Evolutionary conservation across 2,888 invertebrate genomes (phyloP).

Genomic region (Marronus borbonicus): DNA sequence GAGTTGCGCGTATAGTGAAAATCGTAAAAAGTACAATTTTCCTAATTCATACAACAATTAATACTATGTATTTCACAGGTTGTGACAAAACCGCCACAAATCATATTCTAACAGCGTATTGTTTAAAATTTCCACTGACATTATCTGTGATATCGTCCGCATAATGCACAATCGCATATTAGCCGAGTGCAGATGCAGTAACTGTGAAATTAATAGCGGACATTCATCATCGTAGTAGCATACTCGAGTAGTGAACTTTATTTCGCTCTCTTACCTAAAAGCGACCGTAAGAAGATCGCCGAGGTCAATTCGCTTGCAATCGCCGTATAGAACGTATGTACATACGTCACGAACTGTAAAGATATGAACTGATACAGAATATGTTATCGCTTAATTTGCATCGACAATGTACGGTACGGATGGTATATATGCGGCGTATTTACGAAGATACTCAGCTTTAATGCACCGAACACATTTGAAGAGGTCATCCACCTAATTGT

Average conservation of each 20-base stretch:
- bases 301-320: constrained; percentile 26
- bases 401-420: constrained; percentile 25
- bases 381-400: constrained; percentile 40
- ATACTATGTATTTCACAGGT: too few species aligned
- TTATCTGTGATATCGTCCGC: constrained; percentile 3
- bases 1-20: too few species aligned
- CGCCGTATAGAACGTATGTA: not conserved
- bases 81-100: not conserved
- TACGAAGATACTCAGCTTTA: not conserved
- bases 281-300: constrained; percentile 23
- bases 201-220: constrained; percentile 8
- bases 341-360: constrained; percentile 21
- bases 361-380: constrained; percentile 39
- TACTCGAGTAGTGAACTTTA: constrained; percentile 3
- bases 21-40: too few species aligned
- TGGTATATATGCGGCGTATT: not conserved
- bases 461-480: constrained; percentile 9
- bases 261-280: constrained; percentile 17
- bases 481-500: constrained; percentile 32
- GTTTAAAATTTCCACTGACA: not conserved
- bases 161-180: constrained; percentile 6
- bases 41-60: too few species aligned
- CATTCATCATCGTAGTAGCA: constrained; percentile 1
- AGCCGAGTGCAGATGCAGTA: not conserved
- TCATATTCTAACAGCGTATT: not conserved